Evolutionary conservation across 35 echinoderm and acorn worm species (phyloP).

Genomic region (Diadema setosum): DNA sequence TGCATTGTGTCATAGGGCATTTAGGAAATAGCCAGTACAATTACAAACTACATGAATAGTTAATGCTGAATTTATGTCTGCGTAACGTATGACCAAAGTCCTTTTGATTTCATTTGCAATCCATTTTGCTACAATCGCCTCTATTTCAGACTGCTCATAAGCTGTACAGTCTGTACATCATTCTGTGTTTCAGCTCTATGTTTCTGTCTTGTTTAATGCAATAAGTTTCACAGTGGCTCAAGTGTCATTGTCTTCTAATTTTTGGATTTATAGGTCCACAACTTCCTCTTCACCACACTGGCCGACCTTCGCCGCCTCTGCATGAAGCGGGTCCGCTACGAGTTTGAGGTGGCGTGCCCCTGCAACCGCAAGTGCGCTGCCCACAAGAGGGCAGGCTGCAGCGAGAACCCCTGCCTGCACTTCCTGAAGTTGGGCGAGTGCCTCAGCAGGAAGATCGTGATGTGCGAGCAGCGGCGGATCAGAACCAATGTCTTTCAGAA

Average conservation of each 20-base stretch:
- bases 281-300: constrained; percentile 57
- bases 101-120: too few species aligned
- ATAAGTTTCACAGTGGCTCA: too few species aligned
- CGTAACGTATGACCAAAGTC: too few species aligned
- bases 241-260: background rate
- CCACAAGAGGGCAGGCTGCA: constrained; percentile 37
- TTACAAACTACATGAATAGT: too few species aligned
- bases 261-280: constrained; percentile 20
- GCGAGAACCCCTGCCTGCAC: constrained; percentile 28
- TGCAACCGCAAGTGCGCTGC: constrained; percentile 18
- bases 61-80: too few species aligned
- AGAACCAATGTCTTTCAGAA: constrained; percentile 60
- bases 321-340: constrained; percentile 65
- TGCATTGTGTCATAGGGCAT: too few species aligned
- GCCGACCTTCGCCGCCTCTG: constrained; percentile 58
- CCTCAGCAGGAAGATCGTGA: constrained; percentile 40
- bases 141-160: too few species aligned
- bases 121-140: too few species aligned
- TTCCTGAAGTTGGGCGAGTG: constrained; percentile 78
- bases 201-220: too few species aligned
- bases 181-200: too few species aligned
- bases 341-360: constrained; percentile 43
- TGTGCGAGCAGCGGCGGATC: constrained; percentile 66
- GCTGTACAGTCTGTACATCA: too few species aligned
- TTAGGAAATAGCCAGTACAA: too few species aligned